Evolutionary conservation across 2,113 vertebrate species (phyloP).

Genomic region (Mirza zaza): DNA sequence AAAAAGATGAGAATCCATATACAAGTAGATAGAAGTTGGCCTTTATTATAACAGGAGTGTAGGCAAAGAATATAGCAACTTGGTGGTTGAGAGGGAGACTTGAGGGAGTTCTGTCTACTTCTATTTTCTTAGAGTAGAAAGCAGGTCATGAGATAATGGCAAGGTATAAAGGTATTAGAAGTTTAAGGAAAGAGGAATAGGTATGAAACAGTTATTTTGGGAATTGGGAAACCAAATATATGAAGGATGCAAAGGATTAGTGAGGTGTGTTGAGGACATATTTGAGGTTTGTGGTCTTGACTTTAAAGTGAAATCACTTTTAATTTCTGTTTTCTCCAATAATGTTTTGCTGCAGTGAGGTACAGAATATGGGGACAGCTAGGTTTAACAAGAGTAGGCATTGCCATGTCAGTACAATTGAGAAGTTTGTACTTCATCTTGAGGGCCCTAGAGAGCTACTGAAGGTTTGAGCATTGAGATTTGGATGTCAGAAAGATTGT

Average conservation of each 20-base stretch:
- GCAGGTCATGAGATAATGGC: background rate
- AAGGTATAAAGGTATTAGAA: background rate
- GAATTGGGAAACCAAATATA: background rate
- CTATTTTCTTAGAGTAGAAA: background rate
- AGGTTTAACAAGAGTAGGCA: background rate
- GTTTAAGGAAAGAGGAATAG: background rate
- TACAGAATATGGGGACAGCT: background rate
- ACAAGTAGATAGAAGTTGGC: background rate
- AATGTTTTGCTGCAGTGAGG: background rate
- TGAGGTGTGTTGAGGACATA: background rate
- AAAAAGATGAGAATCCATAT: background rate
- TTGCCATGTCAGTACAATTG: background rate
- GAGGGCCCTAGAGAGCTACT: background rate
- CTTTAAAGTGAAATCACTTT: slow-evolving; percentile 5
- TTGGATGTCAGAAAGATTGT: background rate
- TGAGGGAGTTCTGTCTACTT: background rate
- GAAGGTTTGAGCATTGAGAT: background rate
- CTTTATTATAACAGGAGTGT: background rate
- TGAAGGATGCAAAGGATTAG: background rate
- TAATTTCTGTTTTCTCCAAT: slow-evolving; percentile 18
- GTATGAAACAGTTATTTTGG: background rate
- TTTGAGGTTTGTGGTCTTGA: background rate
- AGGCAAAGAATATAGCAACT: background rate
- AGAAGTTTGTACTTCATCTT: background rate
- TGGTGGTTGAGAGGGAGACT: background rate